phyloP scores from a whole-genome alignment of 2,797 vertebrate species.

The Crocodylus rhombifer region DNA sequence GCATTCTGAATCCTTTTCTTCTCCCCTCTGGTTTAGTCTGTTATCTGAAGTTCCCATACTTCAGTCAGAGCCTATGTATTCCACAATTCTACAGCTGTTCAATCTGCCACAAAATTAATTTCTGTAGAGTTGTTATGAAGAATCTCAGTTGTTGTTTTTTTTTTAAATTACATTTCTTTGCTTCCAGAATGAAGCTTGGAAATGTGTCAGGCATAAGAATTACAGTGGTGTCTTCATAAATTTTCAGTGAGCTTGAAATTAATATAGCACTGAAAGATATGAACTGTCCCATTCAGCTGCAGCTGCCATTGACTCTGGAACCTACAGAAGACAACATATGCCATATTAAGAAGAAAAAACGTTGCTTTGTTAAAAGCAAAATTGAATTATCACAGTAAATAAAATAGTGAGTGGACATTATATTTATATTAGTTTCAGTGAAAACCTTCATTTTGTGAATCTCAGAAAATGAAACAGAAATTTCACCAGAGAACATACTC shows the following conservation, averaged over 20 bases:
- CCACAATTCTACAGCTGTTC: not conserved
- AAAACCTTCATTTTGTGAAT: not conserved
- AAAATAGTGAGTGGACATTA: rapidly evolving
- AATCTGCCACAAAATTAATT: rapidly evolving
- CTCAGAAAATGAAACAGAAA: not conserved
- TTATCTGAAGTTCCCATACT: not conserved
- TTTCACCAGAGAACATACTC: rapidly evolving
- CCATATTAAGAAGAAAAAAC: not conserved
- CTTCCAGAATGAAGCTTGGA: not conserved
- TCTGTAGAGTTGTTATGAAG: not conserved
- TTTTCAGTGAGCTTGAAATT: not conserved
- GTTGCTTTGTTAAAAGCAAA: rapidly evolving
- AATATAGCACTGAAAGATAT: not conserved
- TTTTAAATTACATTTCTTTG: not conserved
- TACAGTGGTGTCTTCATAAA: rapidly evolving
- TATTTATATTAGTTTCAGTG: not conserved
- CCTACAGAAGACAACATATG: not conserved
- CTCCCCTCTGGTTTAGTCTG: not conserved
- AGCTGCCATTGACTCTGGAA: not conserved
- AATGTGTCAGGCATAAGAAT: not conserved
- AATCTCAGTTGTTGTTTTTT: not conserved
- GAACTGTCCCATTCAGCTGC: not conserved
- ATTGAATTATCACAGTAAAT: not conserved
- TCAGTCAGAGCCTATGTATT: not conserved
- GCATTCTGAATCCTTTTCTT: not conserved